Conservation (phyloP, 2,113 vertebrate genomes). For the Bubo scandiacus region DNA sequence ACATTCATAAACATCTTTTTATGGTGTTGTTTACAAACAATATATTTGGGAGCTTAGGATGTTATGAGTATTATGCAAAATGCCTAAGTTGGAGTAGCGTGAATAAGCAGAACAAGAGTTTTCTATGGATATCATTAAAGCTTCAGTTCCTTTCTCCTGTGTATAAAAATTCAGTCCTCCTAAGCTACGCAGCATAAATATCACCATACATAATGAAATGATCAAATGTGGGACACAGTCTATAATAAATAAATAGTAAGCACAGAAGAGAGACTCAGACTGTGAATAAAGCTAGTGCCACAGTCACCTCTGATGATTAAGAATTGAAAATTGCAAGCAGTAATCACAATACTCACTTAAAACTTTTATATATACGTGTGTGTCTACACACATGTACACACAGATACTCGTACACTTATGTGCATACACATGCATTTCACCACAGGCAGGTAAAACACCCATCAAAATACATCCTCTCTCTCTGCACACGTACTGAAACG, state of each 20-base stretch:
- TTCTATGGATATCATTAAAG: not conserved
- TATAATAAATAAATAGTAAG: not conserved
- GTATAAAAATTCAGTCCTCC: not conserved
- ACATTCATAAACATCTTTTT: constrained; percentile 1
- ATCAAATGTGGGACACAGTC: not conserved
- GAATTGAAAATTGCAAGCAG: not conserved
- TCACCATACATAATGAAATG: not conserved
- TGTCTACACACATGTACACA: not conserved
- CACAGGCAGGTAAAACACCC: not conserved
- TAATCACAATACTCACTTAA: not conserved
- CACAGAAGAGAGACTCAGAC: not conserved
- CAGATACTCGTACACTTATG: accelerated
- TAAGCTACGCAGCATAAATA: not conserved
- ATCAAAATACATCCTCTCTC: not conserved
- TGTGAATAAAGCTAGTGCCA: not conserved
- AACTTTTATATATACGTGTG: not conserved
- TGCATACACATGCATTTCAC: not conserved
- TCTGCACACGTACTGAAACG: not conserved
- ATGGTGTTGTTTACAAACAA: constrained; percentile 4
- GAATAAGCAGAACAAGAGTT: not conserved
- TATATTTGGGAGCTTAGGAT: not conserved
- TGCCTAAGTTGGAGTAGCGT: not conserved
- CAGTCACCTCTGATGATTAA: not conserved
- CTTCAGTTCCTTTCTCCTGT: not conserved
- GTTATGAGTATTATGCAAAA: not conserved